Percentiles rank a stretch among this genome's conserved stretches.
Conservation (phyloP, 2,888 invertebrate genomes). For the Agonopterix heracliana region DNA sequence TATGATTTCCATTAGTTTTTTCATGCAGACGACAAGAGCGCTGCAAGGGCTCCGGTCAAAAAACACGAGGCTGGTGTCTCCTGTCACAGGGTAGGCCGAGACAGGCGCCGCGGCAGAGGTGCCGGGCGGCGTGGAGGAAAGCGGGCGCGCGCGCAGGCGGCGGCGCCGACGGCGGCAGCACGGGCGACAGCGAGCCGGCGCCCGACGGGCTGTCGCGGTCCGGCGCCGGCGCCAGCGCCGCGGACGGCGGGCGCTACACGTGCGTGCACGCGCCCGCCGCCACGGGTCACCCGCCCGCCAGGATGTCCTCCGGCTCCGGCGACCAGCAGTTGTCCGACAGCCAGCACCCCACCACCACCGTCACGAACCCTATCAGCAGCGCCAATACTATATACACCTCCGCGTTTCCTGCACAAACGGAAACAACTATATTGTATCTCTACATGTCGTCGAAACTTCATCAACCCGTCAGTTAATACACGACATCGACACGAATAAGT, state of each 20-base stretch:
- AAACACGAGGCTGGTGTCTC: slow-evolving; percentile 32
- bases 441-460: not conserved
- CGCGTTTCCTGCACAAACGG: slow-evolving; percentile 77
- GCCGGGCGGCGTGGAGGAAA: slow-evolving; percentile 52
- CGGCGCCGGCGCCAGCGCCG: slow-evolving; percentile 35
- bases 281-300: slow-evolving; percentile 83
- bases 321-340: slow-evolving; percentile 87
- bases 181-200: slow-evolving; percentile 56
- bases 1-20: slow-evolving; percentile 60
- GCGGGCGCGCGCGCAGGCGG: slow-evolving; percentile 44
- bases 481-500: not conserved
- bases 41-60: slow-evolving; percentile 49
- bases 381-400: slow-evolving; percentile 85
- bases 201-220: slow-evolving; percentile 42
- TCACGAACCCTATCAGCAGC: slow-evolving; percentile 82
- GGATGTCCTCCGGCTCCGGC: slow-evolving; percentile 81
- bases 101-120: slow-evolving; percentile 56
- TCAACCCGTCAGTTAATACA: too few relatives aligned
- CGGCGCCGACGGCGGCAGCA: slow-evolving; percentile 50
- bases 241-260: slow-evolving; percentile 73
- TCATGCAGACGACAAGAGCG: slow-evolving; percentile 54
- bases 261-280: slow-evolving; percentile 78
- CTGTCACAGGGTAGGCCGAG: slow-evolving; percentile 51
- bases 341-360: slow-evolving; percentile 86
- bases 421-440: slow-evolving; percentile 4